phyloP scores from a whole-genome alignment of 2,797 vertebrate genomes.

The Yasuhikotakia modesta region DNA sequence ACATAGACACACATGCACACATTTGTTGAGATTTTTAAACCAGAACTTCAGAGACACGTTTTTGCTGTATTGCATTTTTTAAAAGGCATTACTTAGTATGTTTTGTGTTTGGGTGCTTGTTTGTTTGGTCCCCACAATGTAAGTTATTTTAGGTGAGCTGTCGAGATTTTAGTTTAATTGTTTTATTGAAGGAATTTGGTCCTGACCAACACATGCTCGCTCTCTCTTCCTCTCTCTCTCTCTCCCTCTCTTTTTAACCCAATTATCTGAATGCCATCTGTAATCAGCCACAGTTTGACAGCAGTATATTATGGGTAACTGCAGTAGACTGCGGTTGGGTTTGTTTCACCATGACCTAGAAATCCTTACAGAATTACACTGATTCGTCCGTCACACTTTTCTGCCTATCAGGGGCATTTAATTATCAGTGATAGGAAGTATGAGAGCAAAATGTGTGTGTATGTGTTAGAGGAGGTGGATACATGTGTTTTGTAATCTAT shows the following conservation, averaged over 20 bases:
- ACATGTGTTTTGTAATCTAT: too few species aligned
- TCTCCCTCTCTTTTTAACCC: conserved; percentile 4
- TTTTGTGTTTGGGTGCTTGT: too few species aligned
- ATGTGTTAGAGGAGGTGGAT: conserved; percentile 3
- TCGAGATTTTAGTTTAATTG: too few species aligned
- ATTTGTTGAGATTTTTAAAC: background rate
- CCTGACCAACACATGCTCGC: background rate
- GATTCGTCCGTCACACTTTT: conserved; percentile 2
- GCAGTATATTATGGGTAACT: conserved; percentile 16
- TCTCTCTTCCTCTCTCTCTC: conserved; percentile 1
- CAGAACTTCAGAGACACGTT: background rate
- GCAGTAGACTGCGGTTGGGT: background rate
- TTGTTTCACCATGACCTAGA: conserved; percentile 37
- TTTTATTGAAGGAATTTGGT: too few species aligned
- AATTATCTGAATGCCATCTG: background rate
- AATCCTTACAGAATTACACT: conserved; percentile 1
- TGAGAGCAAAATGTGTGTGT: background rate
- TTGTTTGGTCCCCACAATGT: too few species aligned
- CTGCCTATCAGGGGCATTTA: conserved; percentile 7
- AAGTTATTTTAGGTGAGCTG: too few species aligned
- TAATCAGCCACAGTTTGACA: conserved; percentile 8
- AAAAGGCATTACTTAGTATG: background rate
- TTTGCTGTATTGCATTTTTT: background rate
- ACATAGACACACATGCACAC: background rate
- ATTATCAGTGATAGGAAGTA: background rate